Percentiles rank a stretch among this genome's conserved stretches.
phyloP scores from a whole-genome alignment of 2,888 invertebrate genomes.

The Ecdyonurus torrentis region DNA sequence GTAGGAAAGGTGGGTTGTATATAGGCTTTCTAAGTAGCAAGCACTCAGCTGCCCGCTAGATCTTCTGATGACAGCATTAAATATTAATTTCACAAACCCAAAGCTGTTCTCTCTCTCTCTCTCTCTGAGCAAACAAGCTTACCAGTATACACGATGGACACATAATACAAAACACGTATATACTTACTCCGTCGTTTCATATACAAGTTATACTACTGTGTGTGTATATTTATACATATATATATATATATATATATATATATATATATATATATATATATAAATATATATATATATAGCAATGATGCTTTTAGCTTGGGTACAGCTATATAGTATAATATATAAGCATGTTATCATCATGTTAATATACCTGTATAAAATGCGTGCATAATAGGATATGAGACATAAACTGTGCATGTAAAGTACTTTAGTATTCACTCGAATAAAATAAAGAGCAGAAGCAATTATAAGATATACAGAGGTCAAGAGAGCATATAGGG shows the following conservation, averaged over 20 bases:
- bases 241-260: not conserved
- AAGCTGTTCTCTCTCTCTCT: not conserved
- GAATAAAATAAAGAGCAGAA: too few species aligned
- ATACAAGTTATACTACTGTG: not conserved
- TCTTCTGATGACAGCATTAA: not conserved
- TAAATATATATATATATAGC: too few species aligned
- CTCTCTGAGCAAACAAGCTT: not conserved
- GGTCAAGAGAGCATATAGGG: too few species aligned
- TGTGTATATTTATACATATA: not conserved
- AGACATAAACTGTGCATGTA: too few species aligned
- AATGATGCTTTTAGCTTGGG: too few species aligned
- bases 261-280: not conserved
- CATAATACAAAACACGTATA: not conserved
- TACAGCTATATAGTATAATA: too few species aligned
- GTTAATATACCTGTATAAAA: too few species aligned
- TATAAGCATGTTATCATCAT: too few species aligned
- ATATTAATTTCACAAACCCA: not conserved
- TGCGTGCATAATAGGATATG: too few species aligned
- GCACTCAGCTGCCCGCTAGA: not conserved
- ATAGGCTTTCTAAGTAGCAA: not conserved
- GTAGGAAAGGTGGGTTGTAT: too few species aligned
- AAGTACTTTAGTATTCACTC: too few species aligned
- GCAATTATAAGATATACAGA: too few species aligned
- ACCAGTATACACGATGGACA: not conserved
- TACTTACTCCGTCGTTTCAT: not conserved